Base-by-base conservation (phyloP, 2,888 invertebrate genomes). In the Melangyna quadrimaculata region DNA sequence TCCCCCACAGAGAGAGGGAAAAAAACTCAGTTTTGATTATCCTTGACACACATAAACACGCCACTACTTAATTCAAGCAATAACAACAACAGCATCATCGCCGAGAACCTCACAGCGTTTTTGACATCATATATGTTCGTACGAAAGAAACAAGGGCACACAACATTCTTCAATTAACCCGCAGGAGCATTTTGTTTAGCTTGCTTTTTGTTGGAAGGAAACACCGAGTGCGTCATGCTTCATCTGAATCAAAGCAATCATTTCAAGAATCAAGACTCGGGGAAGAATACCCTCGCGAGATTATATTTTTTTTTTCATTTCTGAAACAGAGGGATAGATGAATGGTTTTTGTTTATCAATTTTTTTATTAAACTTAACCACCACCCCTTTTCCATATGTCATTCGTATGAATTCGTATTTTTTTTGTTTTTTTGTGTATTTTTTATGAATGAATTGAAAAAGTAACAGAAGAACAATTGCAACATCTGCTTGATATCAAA, bases 21-120 rank as follows among this genome's bases (percentile, higher is more conserved):
- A 55, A 65, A 69, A 77, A 81, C 63, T 65, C 72, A 67, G 55
- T 78, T 86, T 75, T 80, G 84, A 86, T 86, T 86, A 86, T 86
- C 81, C 86, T 81, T 86, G 86, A 86, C 86, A 86, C 37, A 81
- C 57, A 86, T 81, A 86, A 86, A 81, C 86, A 77, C 73, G 35
- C 67, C 79, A 67, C 57, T 70, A 57, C 63, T 73, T 78, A 79
- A 71, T 79, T 70, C 57, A 43, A 48, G 27, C 51, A 35, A 19
- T 19, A 57, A 19, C n/a, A 57, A 32, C 55, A 55, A 32, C 14
- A 55, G 24, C 40, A 63, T 45, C 43, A 45, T n/a, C 40, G n/a
- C 27, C 43, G n/a, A 61, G 63, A 67, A 51, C 67, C 55, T 55
- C 61, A 75, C 75, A 80, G 67, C 70, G 32, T 45, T 75, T 70